Base-by-base conservation (phyloP, 2,888 invertebrate genomes). In the Megalurothrips usitatus region DNA sequence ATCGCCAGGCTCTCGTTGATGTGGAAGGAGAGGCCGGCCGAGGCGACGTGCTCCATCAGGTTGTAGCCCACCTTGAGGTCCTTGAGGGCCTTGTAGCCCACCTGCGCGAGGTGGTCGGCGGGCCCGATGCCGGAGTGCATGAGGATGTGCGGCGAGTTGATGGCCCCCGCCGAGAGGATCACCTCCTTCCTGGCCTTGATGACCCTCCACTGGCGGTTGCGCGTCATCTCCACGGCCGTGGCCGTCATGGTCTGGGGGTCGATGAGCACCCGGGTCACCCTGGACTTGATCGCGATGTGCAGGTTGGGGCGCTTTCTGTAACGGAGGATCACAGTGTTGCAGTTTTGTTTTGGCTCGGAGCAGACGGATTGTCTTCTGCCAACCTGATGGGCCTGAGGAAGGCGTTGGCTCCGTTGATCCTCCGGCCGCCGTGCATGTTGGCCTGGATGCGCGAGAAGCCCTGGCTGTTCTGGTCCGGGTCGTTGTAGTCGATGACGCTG, bases 111-210 rank as follows among this genome's bases (percentile, higher is more conserved):
- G 83, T 92, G 91, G 6, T 89, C 86, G 84, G 86, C 89, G 0
- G 93, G 93, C 0, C 93, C 93, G 17, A 93, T 87, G 0, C 92
- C 92, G 14, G 91, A 91, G 68, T 93, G 84, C 89, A 90, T 88
- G 49, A 91, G 86, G 17, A 96, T 86, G 86, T 96, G 94, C 0
- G 96, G 94, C 0, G 94, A 92, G 86, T 94, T 94, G 83, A 96
- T 92, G 0, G 94, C 91, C 0, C 96, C 94, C 1, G 93, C 93
- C 12, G 92, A 92, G 11, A 92, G 84, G 81, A 93, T 91, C 0
- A 92, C 89, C 85, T 91, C 91, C 84, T 89, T 90, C 78, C 87
- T 87, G 0, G 91, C 91, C 79, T 85, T 84, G 2, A 89, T 86
- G 10, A 80, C 83, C 80, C 86, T 84, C 14, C 83, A 84, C 47